These are phyloP conservation scores for Nematopogon swammerdamellus DNA, from an alignment of 2,888 invertebrate species.

Conservation along the genomic window DNA sequence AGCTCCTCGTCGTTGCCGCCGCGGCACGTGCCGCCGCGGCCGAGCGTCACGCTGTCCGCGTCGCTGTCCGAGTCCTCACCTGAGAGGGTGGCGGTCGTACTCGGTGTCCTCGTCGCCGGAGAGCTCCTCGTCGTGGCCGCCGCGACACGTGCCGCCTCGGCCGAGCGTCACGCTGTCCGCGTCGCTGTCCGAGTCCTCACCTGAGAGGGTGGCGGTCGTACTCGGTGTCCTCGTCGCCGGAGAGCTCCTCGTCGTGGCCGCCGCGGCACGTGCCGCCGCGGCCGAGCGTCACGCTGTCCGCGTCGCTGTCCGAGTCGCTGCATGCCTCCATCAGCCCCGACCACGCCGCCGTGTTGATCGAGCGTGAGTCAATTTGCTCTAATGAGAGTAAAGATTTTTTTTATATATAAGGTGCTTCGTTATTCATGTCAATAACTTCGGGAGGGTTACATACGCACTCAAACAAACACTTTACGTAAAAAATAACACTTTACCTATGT, in stretches of 20 bases:
- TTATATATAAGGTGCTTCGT: too few species aligned
- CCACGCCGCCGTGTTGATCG: slow-evolving; percentile 30
- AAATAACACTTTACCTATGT: too few species aligned
- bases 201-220: slow-evolving; percentile 30
- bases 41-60: slow-evolving; percentile 28
- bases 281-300: slow-evolving; percentile 29
- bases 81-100: slow-evolving; percentile 16
- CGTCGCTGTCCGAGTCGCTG: slow-evolving; percentile 40
- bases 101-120: slow-evolving; percentile 32
- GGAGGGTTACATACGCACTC: too few species aligned
- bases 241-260: slow-evolving; percentile 17
- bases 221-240: slow-evolving; percentile 31
- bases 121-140: slow-evolving; percentile 17
- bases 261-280: slow-evolving; percentile 20
- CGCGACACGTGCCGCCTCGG: slow-evolving; percentile 19
- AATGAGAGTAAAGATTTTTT: too few species aligned
- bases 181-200: slow-evolving; percentile 15
- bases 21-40: slow-evolving; percentile 20
- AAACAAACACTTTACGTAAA: too few species aligned
- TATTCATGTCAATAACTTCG: too few species aligned
- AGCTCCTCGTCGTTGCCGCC: slow-evolving; percentile 17
- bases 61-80: slow-evolving; percentile 33
- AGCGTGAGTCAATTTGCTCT: slow-evolving; percentile 44
- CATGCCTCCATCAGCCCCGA: slow-evolving; percentile 35
- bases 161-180: slow-evolving; percentile 14